A percentile compares a stretch with the other conserved stretches of the same genome.
Evolutionary conservation across 53 echinoderm and acorn worm species (phyloP).

Genomic region (Paracentrotus lividus): DNA sequence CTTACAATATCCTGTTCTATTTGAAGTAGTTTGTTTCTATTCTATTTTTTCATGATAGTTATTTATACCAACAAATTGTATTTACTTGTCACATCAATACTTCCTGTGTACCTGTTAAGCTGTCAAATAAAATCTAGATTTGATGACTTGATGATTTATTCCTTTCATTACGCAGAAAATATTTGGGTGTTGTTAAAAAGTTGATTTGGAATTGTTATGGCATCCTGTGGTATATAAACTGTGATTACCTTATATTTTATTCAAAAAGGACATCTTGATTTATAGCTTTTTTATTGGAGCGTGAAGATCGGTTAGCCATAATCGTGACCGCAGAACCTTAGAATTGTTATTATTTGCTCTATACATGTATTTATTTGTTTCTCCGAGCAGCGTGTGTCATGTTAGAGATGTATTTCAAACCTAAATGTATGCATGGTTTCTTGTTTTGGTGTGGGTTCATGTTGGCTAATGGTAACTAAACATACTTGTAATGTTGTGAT

Average conservation of each 20-base stretch:
- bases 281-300: slow-evolving; percentile 35
- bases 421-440: neutral
- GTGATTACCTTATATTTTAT: neutral
- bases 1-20: neutral
- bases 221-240: neutral
- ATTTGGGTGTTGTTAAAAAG: slow-evolving; percentile 12
- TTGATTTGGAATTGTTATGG: neutral
- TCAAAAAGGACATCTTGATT: neutral
- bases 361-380: neutral
- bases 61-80: neutral
- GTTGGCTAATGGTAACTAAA: neutral
- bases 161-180: neutral
- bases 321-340: neutral
- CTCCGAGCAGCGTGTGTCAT: neutral
- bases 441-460: neutral
- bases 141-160: neutral
- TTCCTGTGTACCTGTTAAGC: neutral
- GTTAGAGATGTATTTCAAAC: neutral
- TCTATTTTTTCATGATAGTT: neutral
- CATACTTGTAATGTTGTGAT: neutral
- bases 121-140: slow-evolving; percentile 32
- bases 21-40: neutral
- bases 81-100: neutral
- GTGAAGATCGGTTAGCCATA: slow-evolving; percentile 12
- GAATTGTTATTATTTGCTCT: slow-evolving; percentile 24